A percentile compares a stretch with the other conserved stretches of the same genome.
phyloP scores from a whole-genome alignment of 1,140 invertebrate species.

The Brachionus plicatilis region DNA sequence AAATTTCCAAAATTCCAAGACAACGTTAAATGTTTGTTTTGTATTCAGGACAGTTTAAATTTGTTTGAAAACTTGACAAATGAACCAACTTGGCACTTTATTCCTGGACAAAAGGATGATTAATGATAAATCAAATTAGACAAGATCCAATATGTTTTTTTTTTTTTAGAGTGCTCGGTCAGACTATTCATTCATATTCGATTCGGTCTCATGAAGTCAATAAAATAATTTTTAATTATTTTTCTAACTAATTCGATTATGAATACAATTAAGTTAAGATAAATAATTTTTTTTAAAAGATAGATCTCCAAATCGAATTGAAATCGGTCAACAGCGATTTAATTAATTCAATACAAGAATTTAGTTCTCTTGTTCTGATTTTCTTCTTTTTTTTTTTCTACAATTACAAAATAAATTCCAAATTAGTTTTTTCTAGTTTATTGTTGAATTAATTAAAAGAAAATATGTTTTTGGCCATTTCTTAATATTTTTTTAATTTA shows the following conservation, averaged over 20 bases:
- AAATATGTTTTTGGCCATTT: neutral
- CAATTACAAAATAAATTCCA: neutral
- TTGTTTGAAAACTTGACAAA: too few relatives aligned
- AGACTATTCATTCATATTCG: neutral
- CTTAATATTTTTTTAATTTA: neutral
- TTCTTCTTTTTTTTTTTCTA: neutral
- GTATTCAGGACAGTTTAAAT: too few relatives aligned
- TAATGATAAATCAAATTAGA: neutral
- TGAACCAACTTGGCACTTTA: neutral
- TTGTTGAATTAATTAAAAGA: slow-evolving; percentile 1
- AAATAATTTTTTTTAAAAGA: neutral
- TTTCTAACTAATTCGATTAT: slow-evolving; percentile 4
- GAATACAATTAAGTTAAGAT: neutral
- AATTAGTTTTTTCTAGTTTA: slow-evolving; percentile 24
- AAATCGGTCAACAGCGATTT: slow-evolving; percentile 25
- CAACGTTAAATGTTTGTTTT: neutral
- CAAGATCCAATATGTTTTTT: neutral
- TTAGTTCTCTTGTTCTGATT: neutral
- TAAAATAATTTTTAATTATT: neutral
- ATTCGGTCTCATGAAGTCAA: slow-evolving; percentile 28
- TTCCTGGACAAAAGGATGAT: neutral
- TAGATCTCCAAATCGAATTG: neutral
- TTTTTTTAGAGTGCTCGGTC: neutral
- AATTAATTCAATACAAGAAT: neutral
- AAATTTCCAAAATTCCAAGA: neutral